phyloP scores from a whole-genome alignment of 2,113 vertebrate species.

The Eonycteris spelaea region DNA sequence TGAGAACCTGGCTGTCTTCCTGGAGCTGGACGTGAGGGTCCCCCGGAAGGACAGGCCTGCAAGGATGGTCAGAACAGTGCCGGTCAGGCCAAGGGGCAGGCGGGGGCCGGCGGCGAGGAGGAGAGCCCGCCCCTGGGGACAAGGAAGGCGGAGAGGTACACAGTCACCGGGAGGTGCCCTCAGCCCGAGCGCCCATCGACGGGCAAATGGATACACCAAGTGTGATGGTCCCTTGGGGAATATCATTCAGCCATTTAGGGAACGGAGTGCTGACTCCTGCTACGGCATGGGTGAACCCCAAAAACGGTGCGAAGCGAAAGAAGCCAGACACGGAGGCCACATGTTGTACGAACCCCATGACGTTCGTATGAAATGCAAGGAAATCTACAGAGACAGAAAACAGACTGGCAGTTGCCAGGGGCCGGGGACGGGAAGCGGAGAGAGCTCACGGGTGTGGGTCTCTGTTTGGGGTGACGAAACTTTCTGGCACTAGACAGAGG shows the following conservation, averaged over 20 bases:
- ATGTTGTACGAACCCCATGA: rapidly evolving
- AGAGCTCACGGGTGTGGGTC: rapidly evolving
- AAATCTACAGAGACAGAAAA: rapidly evolving
- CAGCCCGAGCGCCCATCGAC: rapidly evolving
- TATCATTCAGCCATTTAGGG: neutral
- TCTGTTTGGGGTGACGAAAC: neutral
- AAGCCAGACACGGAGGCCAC: neutral
- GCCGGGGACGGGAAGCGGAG: rapidly evolving
- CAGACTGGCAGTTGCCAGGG: rapidly evolving
- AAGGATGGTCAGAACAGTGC: neutral
- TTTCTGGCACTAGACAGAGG: neutral
- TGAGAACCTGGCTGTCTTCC: constrained; percentile 85
- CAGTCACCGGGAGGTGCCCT: rapidly evolving
- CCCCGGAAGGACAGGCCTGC: constrained; percentile 83
- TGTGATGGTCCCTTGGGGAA: too few relatives aligned
- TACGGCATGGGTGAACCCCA: rapidly evolving
- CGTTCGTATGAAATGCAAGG: rapidly evolving
- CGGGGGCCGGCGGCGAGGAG: neutral
- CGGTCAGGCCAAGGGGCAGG: rapidly evolving
- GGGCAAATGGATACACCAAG: neutral
- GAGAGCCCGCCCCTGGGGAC: too few relatives aligned
- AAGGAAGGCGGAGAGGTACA: neutral
- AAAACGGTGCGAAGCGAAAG: rapidly evolving
- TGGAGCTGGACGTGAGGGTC: constrained; percentile 83
- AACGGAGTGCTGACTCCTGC: rapidly evolving